These are phyloP conservation scores for Scaptomyza polygonia DNA, from an alignment of 2,888 invertebrate genomes.

Conservation along the genomic window DNA sequence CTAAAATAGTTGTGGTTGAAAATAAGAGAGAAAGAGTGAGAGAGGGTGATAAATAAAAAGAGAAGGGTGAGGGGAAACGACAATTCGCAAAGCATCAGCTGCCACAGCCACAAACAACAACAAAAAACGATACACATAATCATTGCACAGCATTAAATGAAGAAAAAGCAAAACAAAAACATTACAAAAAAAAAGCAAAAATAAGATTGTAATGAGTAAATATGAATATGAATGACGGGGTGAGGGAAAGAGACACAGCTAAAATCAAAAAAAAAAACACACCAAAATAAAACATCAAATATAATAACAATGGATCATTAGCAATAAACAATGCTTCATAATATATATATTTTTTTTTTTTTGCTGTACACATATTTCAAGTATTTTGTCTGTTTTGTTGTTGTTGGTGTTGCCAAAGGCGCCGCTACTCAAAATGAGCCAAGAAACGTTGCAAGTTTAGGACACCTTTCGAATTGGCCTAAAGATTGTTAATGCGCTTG, in stretches of 20 bases:
- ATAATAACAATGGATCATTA: slow-evolving; percentile 57
- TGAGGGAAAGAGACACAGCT: background rate
- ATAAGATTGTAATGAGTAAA: slow-evolving; percentile 42
- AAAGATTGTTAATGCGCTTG: slow-evolving; percentile 49
- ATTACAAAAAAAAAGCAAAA: slow-evolving; percentile 23
- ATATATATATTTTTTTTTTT: slow-evolving; percentile 6
- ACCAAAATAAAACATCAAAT: background rate
- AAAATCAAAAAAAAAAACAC: slow-evolving; percentile 4
- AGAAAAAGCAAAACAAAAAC: slow-evolving; percentile 13
- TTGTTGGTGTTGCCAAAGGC: slow-evolving; percentile 35
- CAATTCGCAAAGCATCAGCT: slow-evolving; percentile 32
- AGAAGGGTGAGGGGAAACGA: slow-evolving; percentile 7
- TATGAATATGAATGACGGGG: slow-evolving; percentile 20
- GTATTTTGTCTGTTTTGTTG: slow-evolving; percentile 10
- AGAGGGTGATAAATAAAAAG: too few relatives aligned
- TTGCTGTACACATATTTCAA: slow-evolving; percentile 1
- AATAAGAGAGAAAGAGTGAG: background rate
- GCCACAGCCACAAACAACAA: slow-evolving; percentile 21
- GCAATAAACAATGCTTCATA: slow-evolving; percentile 46
- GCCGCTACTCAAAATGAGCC: slow-evolving; percentile 29
- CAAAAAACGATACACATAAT: slow-evolving; percentile 43
- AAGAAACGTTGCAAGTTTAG: slow-evolving; percentile 29
- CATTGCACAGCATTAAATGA: slow-evolving; percentile 50
- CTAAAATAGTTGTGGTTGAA: slow-evolving; percentile 59
- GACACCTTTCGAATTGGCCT: slow-evolving; percentile 61